A percentile compares a stretch with the other conserved stretches of the same genome.
Conservation (phyloP, 2,113 vertebrate genomes). For the Toxotes jaculatrix region DNA sequence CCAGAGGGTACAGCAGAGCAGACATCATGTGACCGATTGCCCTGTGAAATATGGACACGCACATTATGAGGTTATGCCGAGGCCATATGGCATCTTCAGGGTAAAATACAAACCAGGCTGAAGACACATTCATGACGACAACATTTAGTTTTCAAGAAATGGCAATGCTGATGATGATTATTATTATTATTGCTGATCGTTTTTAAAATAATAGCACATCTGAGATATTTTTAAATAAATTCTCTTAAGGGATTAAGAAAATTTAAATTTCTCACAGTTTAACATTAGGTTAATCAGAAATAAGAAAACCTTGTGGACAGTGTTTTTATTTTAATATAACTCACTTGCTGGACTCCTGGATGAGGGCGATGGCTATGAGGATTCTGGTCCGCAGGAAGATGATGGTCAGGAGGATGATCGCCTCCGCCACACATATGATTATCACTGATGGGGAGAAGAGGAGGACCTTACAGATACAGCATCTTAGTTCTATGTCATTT, state of each 20-base stretch:
- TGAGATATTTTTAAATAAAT: not conserved
- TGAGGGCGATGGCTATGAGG: conserved; percentile 89
- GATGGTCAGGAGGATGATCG: conserved; percentile 85
- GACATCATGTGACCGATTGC: conserved; percentile 90
- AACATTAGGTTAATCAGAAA: not conserved
- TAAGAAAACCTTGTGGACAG: not conserved
- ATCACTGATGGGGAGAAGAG: conserved; percentile 80
- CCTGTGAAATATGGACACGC: conserved; percentile 73
- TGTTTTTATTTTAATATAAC: conserved; percentile 4
- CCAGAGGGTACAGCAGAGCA: conserved; percentile 86
- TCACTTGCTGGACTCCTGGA: conserved; percentile 92
- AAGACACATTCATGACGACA: not conserved
- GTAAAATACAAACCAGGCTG: not conserved
- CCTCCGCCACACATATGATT: conserved; percentile 86
- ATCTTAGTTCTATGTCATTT: not conserved
- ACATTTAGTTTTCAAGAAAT: not conserved
- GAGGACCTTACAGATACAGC: not conserved
- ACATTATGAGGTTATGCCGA: not conserved
- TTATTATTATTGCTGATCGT: not conserved
- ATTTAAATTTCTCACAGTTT: not conserved
- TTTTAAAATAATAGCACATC: not conserved
- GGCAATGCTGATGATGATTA: not conserved
- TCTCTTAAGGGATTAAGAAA: not conserved
- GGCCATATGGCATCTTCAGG: not conserved
- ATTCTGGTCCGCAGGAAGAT: conserved; percentile 90